Conservation (phyloP, 2,888 invertebrate species). For the Suillia variegata region DNA sequence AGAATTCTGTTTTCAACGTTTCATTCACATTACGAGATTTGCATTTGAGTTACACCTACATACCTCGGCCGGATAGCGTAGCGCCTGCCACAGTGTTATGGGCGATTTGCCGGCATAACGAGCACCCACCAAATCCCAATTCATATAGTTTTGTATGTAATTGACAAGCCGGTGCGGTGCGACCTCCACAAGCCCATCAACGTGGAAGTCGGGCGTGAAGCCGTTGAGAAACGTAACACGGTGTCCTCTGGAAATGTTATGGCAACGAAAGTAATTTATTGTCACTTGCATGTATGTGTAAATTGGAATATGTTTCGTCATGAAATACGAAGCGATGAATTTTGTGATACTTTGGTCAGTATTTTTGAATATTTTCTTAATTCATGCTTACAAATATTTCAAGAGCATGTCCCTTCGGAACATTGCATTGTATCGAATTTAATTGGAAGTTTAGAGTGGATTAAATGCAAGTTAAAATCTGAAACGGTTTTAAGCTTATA, state of each 20-base stretch:
- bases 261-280: not conserved
- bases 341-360: too few species aligned
- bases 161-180: constrained; percentile 72
- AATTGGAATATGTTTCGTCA: too few species aligned
- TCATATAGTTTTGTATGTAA: constrained; percentile 75
- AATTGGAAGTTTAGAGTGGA: not conserved
- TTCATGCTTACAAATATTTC: too few species aligned
- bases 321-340: too few species aligned
- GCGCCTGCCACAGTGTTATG: constrained; percentile 69
- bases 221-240: constrained; percentile 77
- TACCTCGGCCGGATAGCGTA: constrained; percentile 72
- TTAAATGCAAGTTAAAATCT: not conserved
- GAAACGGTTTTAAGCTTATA: not conserved
- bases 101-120: constrained; percentile 74
- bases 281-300: too few species aligned
- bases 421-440: not conserved
- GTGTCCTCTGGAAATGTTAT: constrained; percentile 68
- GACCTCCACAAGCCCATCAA: constrained; percentile 72
- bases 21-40: too few species aligned
- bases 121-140: constrained; percentile 78
- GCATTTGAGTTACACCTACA: too few species aligned
- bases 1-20: too few species aligned
- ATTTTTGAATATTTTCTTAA: too few species aligned
- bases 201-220: constrained; percentile 73
- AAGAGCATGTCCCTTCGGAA: too few species aligned